Conservation (phyloP, 1,140 invertebrate species). For the Globodera rostochiensis region DNA sequence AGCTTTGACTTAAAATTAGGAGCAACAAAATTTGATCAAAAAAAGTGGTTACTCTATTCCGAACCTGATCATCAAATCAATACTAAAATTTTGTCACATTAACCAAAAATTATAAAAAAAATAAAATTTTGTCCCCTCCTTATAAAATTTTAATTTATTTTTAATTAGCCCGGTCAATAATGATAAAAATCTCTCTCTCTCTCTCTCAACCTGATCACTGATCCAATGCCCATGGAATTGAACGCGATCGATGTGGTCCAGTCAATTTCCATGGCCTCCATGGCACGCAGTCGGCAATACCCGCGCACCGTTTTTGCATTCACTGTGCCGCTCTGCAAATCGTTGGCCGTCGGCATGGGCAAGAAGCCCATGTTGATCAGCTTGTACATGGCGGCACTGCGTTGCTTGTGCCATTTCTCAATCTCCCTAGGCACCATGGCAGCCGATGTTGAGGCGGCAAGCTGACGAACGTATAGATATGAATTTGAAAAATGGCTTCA, state of each 20-base stretch:
- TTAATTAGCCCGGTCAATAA: fast-evolving
- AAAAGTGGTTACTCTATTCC: too few species aligned
- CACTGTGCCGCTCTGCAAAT: neutral
- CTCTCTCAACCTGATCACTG: neutral
- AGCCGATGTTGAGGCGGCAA: constrained; percentile 5
- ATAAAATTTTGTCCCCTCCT: too few species aligned
- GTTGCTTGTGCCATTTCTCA: neutral
- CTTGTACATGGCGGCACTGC: neutral
- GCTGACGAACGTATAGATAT: neutral
- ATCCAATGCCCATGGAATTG: constrained; percentile 23
- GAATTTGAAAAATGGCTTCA: neutral
- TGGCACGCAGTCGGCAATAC: neutral
- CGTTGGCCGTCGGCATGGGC: neutral
- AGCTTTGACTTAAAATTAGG: too few species aligned
- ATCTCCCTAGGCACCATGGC: neutral
- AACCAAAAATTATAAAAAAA: too few species aligned
- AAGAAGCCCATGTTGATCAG: neutral
- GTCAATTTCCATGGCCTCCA: constrained; percentile 7
- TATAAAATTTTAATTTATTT: too few species aligned
- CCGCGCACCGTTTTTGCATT: neutral
- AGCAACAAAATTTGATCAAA: too few species aligned
- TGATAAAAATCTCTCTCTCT: too few species aligned
- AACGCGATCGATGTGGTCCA: neutral
- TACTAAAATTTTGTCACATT: too few species aligned
- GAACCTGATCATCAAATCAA: too few species aligned